A percentile compares a stretch with the other conserved stretches of the same genome.
Conservation (phyloP, 1,140 invertebrate species). For the Aphidius ervi region DNA sequence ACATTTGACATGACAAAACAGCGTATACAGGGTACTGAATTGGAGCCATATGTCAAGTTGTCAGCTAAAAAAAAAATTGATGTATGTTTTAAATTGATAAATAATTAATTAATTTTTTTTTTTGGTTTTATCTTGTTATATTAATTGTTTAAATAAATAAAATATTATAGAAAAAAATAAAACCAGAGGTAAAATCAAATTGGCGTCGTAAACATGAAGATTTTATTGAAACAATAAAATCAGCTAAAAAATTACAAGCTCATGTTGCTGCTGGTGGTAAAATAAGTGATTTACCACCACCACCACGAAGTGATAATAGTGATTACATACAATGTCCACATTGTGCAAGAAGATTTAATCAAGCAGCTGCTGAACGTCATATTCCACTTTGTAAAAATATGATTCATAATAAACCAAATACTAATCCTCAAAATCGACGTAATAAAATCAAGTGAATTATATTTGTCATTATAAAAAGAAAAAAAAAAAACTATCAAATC, state of each 20-base stretch:
- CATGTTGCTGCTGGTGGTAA: slow-evolving; percentile 83
- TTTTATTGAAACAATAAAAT: slow-evolving; percentile 83
- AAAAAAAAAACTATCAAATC: too few species aligned
- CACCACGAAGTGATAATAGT: slow-evolving; percentile 77
- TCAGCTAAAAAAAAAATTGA: slow-evolving; percentile 31
- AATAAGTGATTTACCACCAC: slow-evolving; percentile 81
- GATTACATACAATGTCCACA: slow-evolving; percentile 91
- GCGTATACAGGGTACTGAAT: slow-evolving; percentile 80
- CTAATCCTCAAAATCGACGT: slow-evolving; percentile 29
- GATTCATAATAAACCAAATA: slow-evolving; percentile 75
- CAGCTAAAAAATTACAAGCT: slow-evolving; percentile 82
- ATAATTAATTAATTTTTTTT: slow-evolving; percentile 21
- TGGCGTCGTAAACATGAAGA: slow-evolving; percentile 92
- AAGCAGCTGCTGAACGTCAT: slow-evolving; percentile 82
- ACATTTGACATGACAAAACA: slow-evolving; percentile 82
- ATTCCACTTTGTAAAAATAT: slow-evolving; percentile 88
- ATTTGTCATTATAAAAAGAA: too few species aligned
- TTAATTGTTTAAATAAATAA: not conserved
- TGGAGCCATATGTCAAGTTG: slow-evolving; percentile 68
- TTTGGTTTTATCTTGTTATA: not conserved
- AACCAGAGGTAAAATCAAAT: slow-evolving; percentile 53
- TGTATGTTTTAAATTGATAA: slow-evolving; percentile 28
- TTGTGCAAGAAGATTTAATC: slow-evolving; percentile 83
- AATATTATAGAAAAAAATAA: slow-evolving; percentile 24
- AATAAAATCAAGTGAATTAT: not conserved